Evolutionary conservation across 2,888 invertebrate genomes (phyloP), one percentile per base, ranked within the genome.

Genomic region (Malthinus flaveolus): DNA sequence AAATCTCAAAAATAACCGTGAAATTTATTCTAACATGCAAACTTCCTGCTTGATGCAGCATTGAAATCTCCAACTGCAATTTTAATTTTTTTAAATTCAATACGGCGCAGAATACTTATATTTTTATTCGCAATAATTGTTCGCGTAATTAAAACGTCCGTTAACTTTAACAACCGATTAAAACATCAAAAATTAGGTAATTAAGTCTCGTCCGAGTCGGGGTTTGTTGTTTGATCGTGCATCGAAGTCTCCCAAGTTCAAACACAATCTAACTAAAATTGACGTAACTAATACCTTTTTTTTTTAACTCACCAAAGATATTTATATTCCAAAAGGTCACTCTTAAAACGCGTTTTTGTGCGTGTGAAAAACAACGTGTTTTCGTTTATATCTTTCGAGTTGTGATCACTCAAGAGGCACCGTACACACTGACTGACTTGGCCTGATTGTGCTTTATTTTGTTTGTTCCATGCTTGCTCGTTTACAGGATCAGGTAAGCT

Each of bases 361-460:
- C 13, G 32, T 10, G 31, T 50, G 37, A 37, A 23, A 23, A 23
- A 23, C 23, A 23, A 23, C 23, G 23, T 23, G 23, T 2, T 23
- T 23, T 23, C 5, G 2, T 23, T 23, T 2, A 23, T 23, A 23
- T 3, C 2, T 23, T 23, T 23, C 39, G 39, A 47, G 54, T 15
- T 31, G 54, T 55, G 35, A 44, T 36, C 49, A 47, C 39, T 36
- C 42, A 52, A 23, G 23, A 47, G 37, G 61, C 52, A 58, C 32
- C 49, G 51, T 42, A 53, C 51, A 52, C 64, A 75, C 75, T 76
- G 75, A 76, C 73, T 75, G 71, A 70, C 73, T 68, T 69, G 72
- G 72, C 68, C 75, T 76, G 74, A 77, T 75, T 75, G 73, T 71
- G 70, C 72, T 74, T 76, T 76, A 75, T 76, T 77, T 76, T 72